These are phyloP conservation scores for Tetragnatha montana DNA, from an alignment of 2,888 invertebrate species.

Conservation along the genomic window DNA sequence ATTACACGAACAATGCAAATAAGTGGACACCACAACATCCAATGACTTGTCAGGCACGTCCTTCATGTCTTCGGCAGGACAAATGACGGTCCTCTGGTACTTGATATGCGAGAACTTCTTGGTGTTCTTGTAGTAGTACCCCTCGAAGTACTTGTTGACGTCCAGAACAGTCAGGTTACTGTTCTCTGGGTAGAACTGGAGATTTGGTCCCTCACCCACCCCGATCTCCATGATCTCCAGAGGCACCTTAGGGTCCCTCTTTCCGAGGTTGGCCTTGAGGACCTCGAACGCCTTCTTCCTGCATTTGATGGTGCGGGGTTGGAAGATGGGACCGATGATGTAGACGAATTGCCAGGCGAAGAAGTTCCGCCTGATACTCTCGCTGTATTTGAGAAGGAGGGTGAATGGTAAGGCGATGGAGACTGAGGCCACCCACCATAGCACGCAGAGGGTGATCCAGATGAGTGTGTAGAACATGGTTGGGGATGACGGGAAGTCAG, in stretches of 20 bases:
- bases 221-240: constrained; percentile 8
- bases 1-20: constrained; percentile 74
- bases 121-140: constrained; percentile 63
- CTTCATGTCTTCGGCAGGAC: constrained; percentile 71
- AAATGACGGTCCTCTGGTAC: constrained; percentile 72
- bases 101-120: constrained; percentile 57
- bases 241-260: neutral
- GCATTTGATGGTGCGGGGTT: neutral
- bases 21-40: constrained; percentile 74
- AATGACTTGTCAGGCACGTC: constrained; percentile 70
- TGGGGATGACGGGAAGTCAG: no score
- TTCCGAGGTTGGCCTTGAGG: constrained; percentile 41
- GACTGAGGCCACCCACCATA: neutral
- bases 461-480: neutral
- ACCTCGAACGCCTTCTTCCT: constrained; percentile 2
- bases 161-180: constrained; percentile 72
- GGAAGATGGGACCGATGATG: neutral
- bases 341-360: neutral
- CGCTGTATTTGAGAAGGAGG: neutral
- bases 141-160: constrained; percentile 72
- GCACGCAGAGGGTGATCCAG: neutral
- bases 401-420: neutral
- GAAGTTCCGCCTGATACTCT: neutral
- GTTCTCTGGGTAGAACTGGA: constrained; percentile 72
- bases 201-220: constrained; percentile 57